phyloP scores from a whole-genome alignment of 2,113 vertebrate genomes.

The Drymodes brunneopygia region DNA sequence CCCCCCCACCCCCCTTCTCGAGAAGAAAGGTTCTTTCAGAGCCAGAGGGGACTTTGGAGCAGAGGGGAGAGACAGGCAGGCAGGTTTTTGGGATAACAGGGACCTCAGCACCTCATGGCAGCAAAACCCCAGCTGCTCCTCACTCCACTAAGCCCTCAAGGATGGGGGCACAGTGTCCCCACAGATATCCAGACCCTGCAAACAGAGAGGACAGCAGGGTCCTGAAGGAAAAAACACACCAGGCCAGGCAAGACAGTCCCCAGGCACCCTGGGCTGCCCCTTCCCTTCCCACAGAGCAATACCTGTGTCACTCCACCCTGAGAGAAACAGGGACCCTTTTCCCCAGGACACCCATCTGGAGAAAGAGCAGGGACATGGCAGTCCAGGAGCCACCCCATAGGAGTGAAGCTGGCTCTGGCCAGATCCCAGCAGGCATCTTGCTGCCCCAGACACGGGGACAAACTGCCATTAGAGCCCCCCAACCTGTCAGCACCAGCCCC shows the following conservation, averaged over 20 bases:
- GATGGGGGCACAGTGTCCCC: not conserved
- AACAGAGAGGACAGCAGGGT: not conserved
- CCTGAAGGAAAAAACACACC: not conserved
- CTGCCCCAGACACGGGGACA: not conserved
- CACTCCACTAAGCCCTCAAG: rapidly evolving
- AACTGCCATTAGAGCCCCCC: not conserved
- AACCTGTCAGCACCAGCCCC: not conserved
- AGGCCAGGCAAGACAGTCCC: not conserved
- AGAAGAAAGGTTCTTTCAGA: slow-evolving; percentile 26
- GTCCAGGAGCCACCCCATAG: rapidly evolving
- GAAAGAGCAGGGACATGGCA: not conserved
- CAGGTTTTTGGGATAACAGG: not conserved
- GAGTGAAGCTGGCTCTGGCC: rapidly evolving
- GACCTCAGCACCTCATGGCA: not conserved
- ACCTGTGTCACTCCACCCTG: rapidly evolving
- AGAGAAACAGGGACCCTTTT: not conserved
- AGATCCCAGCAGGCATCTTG: rapidly evolving
- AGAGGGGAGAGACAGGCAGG: not conserved
- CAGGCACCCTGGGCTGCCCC: not conserved
- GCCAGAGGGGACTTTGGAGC: not conserved
- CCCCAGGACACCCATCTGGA: not conserved
- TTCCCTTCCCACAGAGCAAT: rapidly evolving
- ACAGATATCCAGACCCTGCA: not conserved
- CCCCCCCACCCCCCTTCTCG: rapidly evolving
- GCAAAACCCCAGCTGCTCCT: not conserved